A percentile compares a stretch with the other conserved stretches of the same genome.
These are phyloP conservation scores for Poeciliopsis occidentalis DNA, from an alignment of 2,113 vertebrate species.

Conservation along the genomic window DNA sequence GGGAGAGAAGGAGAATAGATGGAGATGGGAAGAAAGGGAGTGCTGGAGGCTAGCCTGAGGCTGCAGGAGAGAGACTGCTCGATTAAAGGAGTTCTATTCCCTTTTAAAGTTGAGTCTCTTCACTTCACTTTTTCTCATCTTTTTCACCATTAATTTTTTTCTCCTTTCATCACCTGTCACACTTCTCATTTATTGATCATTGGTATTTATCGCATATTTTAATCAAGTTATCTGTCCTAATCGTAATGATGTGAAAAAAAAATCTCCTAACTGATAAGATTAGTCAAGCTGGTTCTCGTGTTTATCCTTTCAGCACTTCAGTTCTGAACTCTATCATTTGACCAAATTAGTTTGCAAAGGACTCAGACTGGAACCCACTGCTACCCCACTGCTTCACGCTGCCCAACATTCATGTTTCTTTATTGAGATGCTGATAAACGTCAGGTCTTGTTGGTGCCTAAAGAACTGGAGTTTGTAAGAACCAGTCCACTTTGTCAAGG, in stretches of 20 bases:
- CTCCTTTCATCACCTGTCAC: conserved; percentile 6
- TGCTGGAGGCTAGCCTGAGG: conserved; percentile 62
- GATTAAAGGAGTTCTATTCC: conserved; percentile 64
- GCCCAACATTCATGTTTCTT: too few relatives aligned
- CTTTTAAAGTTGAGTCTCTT: conserved; percentile 53
- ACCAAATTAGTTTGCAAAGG: neutral
- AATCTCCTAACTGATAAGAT: too few relatives aligned
- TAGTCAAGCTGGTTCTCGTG: neutral
- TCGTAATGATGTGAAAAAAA: neutral
- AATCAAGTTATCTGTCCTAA: neutral
- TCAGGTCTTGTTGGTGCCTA: too few relatives aligned
- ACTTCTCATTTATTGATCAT: conserved; percentile 14
- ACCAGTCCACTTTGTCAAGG: too few relatives aligned
- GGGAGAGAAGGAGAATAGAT: conserved; percentile 3
- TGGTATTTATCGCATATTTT: neutral
- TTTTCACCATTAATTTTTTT: neutral
- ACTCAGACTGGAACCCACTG: neutral
- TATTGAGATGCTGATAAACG: neutral
- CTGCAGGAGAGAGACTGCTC: conserved; percentile 45
- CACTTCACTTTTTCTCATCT: conserved; percentile 22
- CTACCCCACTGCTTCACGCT: neutral
- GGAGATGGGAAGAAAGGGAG: conserved; percentile 8
- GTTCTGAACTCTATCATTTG: neutral
- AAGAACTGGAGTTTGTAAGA: too few relatives aligned
- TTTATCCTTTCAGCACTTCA: neutral